Evolutionary conservation across 2,113 vertebrate species (phyloP).

Genomic region (Cyprinodon brontotheroides): DNA sequence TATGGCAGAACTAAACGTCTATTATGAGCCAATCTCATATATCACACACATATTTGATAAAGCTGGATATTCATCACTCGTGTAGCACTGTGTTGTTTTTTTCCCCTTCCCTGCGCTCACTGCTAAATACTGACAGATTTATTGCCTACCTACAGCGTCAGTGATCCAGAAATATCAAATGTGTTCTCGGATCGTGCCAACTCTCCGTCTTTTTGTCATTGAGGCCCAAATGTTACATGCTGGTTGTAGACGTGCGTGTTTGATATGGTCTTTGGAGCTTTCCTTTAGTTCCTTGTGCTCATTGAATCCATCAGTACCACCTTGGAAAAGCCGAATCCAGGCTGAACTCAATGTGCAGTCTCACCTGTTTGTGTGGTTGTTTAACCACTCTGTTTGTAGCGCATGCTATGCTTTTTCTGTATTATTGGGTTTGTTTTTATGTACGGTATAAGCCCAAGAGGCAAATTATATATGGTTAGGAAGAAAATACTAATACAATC

Average conservation of each 20-base stretch:
- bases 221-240: conserved; percentile 55
- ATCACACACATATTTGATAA: conserved; percentile 75
- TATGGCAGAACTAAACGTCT: conserved; percentile 80
- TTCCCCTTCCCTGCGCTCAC: conserved; percentile 4
- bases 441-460: too few relatives aligned
- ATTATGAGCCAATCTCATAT: conserved; percentile 79
- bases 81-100: conserved; percentile 50
- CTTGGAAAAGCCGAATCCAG: not conserved
- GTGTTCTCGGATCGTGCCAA: conserved; percentile 56
- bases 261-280: conserved; percentile 24
- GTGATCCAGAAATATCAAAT: conserved; percentile 73
- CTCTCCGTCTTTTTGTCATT: conserved; percentile 72
- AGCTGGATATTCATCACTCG: conserved; percentile 76
- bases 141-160: conserved; percentile 64
- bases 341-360: not conserved
- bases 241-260: conserved; percentile 11
- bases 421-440: too few relatives aligned
- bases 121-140: conserved; percentile 74
- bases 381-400: not conserved
- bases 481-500: too few relatives aligned
- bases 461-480: too few relatives aligned
- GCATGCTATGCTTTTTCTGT: too few relatives aligned
- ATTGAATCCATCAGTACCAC: not conserved
- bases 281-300: conserved; percentile 6
- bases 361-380: not conserved